Percentiles rank a stretch among this genome's conserved stretches.
Evolutionary conservation across 2,113 vertebrate genomes (phyloP).

Genomic region (rat (Rattus norvegicus)): DNA sequence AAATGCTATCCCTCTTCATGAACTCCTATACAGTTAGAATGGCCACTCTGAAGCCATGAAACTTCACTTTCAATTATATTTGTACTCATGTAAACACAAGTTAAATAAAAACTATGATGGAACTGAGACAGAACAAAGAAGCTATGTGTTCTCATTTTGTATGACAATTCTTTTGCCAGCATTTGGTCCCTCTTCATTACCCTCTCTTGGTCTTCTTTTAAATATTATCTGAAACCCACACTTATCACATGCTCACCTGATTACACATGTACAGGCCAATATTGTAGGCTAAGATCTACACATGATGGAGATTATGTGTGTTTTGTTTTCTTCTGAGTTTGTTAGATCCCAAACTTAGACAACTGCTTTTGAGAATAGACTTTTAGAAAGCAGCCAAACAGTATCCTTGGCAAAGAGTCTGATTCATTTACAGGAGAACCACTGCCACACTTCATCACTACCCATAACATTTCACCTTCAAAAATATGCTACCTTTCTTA

Average conservation of each 20-base stretch:
- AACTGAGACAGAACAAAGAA: background rate
- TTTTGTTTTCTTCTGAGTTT: background rate
- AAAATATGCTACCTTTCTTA: background rate
- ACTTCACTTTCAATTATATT: background rate
- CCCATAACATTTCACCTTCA: background rate
- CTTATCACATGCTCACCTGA: rapidly evolving
- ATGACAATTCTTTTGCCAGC: background rate
- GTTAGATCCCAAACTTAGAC: background rate
- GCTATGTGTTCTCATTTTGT: background rate
- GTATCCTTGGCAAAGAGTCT: background rate
- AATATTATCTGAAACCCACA: background rate
- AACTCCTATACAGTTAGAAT: background rate
- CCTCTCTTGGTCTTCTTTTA: background rate
- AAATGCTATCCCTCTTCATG: background rate
- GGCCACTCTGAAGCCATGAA: background rate
- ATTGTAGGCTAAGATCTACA: background rate
- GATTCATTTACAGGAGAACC: background rate
- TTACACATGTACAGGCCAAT: background rate
- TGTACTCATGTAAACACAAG: too few relatives aligned
- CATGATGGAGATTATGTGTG: too few relatives aligned
- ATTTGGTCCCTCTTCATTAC: too few relatives aligned
- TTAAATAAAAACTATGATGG: background rate
- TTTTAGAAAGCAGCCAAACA: background rate
- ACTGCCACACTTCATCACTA: background rate
- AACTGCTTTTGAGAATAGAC: background rate